Conservation (phyloP, 2,113 vertebrate species). For the Montifringilla adamsi region DNA sequence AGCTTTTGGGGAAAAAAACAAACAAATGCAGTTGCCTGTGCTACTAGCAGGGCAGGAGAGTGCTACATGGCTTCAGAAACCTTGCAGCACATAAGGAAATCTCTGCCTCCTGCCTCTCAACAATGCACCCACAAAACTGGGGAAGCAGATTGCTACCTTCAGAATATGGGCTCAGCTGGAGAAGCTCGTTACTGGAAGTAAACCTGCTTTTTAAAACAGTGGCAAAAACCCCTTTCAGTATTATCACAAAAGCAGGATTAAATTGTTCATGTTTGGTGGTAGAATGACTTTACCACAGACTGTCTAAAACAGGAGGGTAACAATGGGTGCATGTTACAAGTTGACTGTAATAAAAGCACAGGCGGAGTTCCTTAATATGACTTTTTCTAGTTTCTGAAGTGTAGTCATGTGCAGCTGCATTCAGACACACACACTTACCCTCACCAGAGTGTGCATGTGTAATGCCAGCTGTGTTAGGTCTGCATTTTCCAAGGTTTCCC, state of each 20-base stretch:
- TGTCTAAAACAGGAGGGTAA: not conserved
- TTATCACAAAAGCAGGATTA: not conserved
- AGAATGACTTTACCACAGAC: not conserved
- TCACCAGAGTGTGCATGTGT: rapidly evolving
- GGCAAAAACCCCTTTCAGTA: not conserved
- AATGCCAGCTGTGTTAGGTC: not conserved
- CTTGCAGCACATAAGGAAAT: not conserved
- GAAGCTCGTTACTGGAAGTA: not conserved
- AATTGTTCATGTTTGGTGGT: not conserved
- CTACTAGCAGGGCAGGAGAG: not conserved
- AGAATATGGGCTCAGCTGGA: not conserved
- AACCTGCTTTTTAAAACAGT: not conserved
- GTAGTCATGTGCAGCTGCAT: not conserved
- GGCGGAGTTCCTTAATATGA: not conserved
- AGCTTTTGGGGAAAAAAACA: not conserved
- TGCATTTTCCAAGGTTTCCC: not conserved
- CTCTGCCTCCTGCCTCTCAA: not conserved
- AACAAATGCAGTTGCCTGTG: not conserved
- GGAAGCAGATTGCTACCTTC: not conserved
- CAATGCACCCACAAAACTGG: not conserved
- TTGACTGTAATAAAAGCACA: not conserved
- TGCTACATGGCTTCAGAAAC: not conserved
- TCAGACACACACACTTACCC: not conserved
- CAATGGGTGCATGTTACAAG: not conserved
- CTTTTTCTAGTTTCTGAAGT: not conserved